Conservation (phyloP, 2,888 invertebrate species). For the Strigamia transsilvanica region DNA sequence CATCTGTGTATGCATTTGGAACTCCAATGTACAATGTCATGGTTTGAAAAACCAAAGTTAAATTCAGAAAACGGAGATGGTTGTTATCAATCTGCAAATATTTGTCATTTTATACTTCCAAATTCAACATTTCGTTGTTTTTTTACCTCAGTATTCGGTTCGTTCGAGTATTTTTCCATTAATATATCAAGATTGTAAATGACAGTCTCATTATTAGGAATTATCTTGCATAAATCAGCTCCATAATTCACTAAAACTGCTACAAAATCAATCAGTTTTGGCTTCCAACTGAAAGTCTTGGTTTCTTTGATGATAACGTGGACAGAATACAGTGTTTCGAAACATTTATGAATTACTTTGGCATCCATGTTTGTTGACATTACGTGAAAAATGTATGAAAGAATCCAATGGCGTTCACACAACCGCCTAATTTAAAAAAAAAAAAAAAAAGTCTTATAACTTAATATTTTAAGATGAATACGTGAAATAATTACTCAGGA, state of each 20-base stretch:
- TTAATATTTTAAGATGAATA: background rate
- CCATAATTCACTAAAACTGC: background rate
- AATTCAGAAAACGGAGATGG: background rate
- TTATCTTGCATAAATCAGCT: background rate
- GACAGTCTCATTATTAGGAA: background rate
- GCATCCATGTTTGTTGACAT: background rate
- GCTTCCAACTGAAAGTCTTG: background rate
- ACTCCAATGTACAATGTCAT: background rate
- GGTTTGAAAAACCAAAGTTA: background rate
- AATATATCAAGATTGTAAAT: background rate
- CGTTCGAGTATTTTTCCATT: background rate
- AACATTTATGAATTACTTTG: background rate
- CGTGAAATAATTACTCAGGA: background rate
- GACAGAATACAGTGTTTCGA: background rate
- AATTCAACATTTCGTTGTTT: background rate
- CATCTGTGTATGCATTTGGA: background rate
- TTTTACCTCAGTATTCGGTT: background rate
- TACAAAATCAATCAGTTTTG: background rate
- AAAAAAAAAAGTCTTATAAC: background rate
- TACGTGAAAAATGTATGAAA: background rate
- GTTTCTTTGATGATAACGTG: background rate
- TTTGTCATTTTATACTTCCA: no score
- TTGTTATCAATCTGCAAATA: background rate
- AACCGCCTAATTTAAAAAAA: background rate
- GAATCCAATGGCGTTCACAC: background rate